Evolutionary conservation across 2,888 invertebrate species (phyloP).

Genomic region (Tubulanus polymorphus): DNA sequence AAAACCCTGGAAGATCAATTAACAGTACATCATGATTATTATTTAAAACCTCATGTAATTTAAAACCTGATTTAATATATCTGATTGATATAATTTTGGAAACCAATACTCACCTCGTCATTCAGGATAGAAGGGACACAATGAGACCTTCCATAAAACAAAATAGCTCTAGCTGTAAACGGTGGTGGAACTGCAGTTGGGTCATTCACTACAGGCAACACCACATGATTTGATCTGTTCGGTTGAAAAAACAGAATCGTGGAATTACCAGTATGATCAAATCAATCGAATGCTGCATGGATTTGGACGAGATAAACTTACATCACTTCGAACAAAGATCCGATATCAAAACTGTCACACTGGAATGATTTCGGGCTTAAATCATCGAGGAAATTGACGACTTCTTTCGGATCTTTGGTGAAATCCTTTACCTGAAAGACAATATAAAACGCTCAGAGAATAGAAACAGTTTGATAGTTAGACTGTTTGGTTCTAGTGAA

Average conservation of each 20-base stretch:
- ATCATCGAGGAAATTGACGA: slow-evolving; percentile 60
- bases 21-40: neutral
- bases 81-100: neutral
- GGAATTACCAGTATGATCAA: too few species aligned
- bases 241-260: slow-evolving; percentile 4
- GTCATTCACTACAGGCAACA: slow-evolving; percentile 56
- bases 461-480: too few species aligned
- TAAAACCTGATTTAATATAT: neutral
- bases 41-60: neutral
- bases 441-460: neutral
- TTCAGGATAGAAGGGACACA: slow-evolving; percentile 61
- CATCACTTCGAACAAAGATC: slow-evolving; percentile 36
- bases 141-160: slow-evolving; percentile 68
- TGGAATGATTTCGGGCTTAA: slow-evolving; percentile 43
- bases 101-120: slow-evolving; percentile 28
- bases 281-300: slow-evolving; percentile 11
- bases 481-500: too few species aligned
- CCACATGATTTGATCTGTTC: slow-evolving; percentile 55
- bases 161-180: slow-evolving; percentile 61
- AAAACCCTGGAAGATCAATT: slow-evolving; percentile 45
- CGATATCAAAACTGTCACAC: slow-evolving; percentile 33
- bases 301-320: slow-evolving; percentile 24
- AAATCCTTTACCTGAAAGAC: slow-evolving; percentile 59
- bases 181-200: slow-evolving; percentile 56
- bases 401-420: slow-evolving; percentile 61